Evolutionary conservation across 2,888 invertebrate species (phyloP).

Genomic region (Hirtodrosophila histrioides): DNA sequence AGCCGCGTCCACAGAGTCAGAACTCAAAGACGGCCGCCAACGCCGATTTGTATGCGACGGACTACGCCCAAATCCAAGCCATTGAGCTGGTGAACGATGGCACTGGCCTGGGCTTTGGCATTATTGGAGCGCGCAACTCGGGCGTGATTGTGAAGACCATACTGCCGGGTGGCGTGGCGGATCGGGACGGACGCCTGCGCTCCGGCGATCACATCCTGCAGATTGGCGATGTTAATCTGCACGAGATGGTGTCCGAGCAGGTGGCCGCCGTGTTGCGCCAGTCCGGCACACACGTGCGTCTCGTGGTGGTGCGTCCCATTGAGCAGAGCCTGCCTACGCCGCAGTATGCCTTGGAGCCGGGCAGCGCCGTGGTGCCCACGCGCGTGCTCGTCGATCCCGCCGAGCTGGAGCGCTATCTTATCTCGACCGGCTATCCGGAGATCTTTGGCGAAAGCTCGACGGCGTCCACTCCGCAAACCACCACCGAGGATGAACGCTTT

Average conservation of each 20-base stretch:
- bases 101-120: slow-evolving; percentile 98
- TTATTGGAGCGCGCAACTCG: slow-evolving; percentile 98
- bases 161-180: slow-evolving; percentile 98
- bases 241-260: slow-evolving; percentile 99
- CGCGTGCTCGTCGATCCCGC: slow-evolving; percentile 93
- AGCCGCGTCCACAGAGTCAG: slow-evolving; percentile 86
- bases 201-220: slow-evolving; percentile 99
- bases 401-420: slow-evolving; percentile 93
- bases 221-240: slow-evolving; percentile 94
- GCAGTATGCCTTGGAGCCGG: slow-evolving; percentile 85
- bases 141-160: slow-evolving; percentile 99
- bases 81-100: slow-evolving; percentile 99
- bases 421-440: slow-evolving; percentile 92
- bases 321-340: slow-evolving; percentile 88
- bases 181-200: slow-evolving; percentile 97
- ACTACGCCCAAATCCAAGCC: slow-evolving; percentile 98
- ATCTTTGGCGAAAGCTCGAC: slow-evolving; percentile 88
- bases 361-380: slow-evolving; percentile 87
- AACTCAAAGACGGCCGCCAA: slow-evolving; percentile 86
- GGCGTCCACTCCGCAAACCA: slow-evolving; percentile 84
- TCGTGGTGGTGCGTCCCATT: slow-evolving; percentile 96
- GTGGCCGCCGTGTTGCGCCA: slow-evolving; percentile 97
- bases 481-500: slow-evolving; percentile 84
- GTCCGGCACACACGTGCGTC: slow-evolving; percentile 96
- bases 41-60: slow-evolving; percentile 91